Percentiles rank a stretch among this genome's conserved stretches.
Conservation (phyloP, 2,797 vertebrate genomes). For the Argentina silus region DNA sequence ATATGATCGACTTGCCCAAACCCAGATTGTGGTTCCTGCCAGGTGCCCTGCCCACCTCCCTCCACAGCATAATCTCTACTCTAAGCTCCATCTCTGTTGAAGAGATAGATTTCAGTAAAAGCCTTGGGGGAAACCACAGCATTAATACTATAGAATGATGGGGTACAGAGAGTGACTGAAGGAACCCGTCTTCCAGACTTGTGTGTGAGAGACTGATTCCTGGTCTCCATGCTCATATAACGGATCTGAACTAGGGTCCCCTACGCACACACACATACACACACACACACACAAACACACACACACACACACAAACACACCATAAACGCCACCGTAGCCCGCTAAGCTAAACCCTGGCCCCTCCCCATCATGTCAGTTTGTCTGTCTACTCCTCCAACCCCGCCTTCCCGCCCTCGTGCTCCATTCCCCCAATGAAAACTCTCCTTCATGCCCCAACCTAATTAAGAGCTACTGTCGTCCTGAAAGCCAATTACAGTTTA, state of each 20-base stretch:
- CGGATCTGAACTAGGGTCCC: neutral
- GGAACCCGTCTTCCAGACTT: neutral
- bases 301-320: neutral
- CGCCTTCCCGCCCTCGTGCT: neutral
- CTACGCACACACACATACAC: neutral
- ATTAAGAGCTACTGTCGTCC: conserved; percentile 57
- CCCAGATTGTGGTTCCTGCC: conserved; percentile 16
- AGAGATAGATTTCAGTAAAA: conserved; percentile 35
- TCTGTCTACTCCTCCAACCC: neutral
- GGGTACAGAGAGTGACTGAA: neutral
- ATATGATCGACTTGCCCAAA: conserved; percentile 3
- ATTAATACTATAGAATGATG: neutral
- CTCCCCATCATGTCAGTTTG: neutral
- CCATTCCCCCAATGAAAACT: conserved; percentile 19
- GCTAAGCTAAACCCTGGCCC: neutral
- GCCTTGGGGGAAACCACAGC: conserved; percentile 13
- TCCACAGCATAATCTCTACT: conserved; percentile 26
- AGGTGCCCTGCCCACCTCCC: conserved; percentile 33
- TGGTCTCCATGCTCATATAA: neutral
- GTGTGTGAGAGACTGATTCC: neutral
- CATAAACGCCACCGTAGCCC: neutral
- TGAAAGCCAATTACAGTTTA: conserved; percentile 55
- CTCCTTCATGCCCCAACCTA: conserved; percentile 36
- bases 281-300: neutral
- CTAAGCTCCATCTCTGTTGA: conserved; percentile 24